A percentile compares a stretch with the other conserved stretches of the same genome.
Conservation (phyloP, 2,888 invertebrate genomes). For the Brachyptera putata region DNA sequence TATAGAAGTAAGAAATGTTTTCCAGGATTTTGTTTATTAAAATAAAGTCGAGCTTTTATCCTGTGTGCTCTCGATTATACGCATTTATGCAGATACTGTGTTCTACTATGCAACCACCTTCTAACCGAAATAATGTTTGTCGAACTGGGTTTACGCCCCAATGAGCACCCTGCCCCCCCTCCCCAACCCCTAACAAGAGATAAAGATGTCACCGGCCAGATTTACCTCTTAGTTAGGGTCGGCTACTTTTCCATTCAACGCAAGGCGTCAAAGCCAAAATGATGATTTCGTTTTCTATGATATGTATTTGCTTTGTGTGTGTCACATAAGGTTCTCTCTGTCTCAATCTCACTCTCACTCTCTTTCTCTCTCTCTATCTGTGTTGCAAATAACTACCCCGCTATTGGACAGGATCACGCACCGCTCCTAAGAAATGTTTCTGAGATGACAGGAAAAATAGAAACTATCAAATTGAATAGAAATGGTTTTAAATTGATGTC, state of each 20-base stretch:
- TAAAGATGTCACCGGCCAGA: slow-evolving; percentile 22
- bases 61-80: too few relatives aligned
- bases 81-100: too few relatives aligned
- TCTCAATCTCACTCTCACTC: too few relatives aligned
- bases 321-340: not conserved
- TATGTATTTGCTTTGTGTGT: slow-evolving; percentile 5
- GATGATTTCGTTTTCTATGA: slow-evolving; percentile 26
- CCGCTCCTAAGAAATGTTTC: not conserved
- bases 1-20: too few relatives aligned
- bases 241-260: slow-evolving; percentile 24
- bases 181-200: slow-evolving; percentile 15
- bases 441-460: not conserved
- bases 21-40: too few relatives aligned
- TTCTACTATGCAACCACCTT: too few relatives aligned
- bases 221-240: slow-evolving; percentile 19
- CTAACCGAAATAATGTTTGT: too few relatives aligned
- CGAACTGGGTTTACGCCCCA: too few relatives aligned
- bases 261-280: slow-evolving; percentile 29
- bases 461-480: not conserved
- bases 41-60: too few relatives aligned
- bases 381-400: not conserved
- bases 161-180: not conserved
- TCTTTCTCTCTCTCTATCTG: not conserved
- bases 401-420: slow-evolving; percentile 9
- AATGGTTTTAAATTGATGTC: not conserved